phyloP scores from a whole-genome alignment of 2,797 vertebrate species.

The Hippoglossus hippoglossus region DNA sequence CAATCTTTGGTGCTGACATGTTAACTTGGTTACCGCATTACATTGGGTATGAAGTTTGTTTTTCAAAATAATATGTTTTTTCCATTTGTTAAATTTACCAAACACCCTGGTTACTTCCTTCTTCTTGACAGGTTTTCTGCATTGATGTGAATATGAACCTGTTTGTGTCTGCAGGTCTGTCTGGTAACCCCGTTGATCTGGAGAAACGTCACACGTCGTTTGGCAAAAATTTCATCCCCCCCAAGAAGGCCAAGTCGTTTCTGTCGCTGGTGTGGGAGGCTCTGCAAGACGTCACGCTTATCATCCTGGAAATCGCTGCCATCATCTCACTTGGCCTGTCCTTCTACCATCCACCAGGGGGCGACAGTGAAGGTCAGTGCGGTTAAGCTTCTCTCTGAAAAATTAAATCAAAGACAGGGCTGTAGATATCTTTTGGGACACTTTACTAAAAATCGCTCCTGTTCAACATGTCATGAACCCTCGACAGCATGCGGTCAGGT shows the following conservation, averaged over 20 bases:
- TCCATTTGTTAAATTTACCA: not conserved
- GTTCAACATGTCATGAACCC: not conserved
- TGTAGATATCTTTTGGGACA: too few species aligned
- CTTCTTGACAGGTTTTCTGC: not conserved
- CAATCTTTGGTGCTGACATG: too few species aligned
- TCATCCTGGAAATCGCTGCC: conserved; percentile 97
- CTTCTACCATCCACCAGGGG: conserved; percentile 93
- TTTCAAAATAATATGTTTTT: too few species aligned
- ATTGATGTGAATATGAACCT: not conserved
- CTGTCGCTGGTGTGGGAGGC: conserved; percentile 98
- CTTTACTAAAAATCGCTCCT: too few species aligned
- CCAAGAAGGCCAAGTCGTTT: conserved; percentile 96
- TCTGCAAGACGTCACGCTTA: conserved; percentile 96
- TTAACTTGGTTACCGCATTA: too few species aligned
- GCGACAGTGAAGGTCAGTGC: conserved; percentile 87
- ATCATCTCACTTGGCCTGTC: conserved; percentile 95
- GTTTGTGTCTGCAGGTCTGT: conserved; percentile 85
- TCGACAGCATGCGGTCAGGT: conserved; percentile 88
- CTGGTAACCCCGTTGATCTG: conserved; percentile 92
- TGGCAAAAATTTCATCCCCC: conserved; percentile 95
- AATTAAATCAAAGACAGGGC: too few species aligned
- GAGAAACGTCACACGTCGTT: conserved; percentile 91
- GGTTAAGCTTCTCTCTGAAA: not conserved
- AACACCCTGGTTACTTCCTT: too few species aligned
- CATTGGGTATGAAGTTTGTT: too few species aligned